Conservation (phyloP, 2,888 invertebrate species). For the Buathra laborator region DNA sequence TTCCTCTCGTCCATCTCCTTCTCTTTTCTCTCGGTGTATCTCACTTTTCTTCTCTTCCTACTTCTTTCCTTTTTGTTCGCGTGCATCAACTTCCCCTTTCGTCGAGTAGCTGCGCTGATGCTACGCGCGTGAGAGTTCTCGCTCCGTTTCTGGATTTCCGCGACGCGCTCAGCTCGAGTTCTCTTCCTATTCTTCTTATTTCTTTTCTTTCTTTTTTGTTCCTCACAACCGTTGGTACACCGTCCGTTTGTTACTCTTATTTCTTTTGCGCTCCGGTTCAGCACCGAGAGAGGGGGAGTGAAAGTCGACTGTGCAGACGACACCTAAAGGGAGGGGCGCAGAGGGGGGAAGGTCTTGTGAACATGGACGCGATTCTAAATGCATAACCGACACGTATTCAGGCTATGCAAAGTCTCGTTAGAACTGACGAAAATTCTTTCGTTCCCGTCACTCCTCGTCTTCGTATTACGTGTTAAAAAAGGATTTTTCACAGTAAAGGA, state of each 20-base stretch:
- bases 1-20: not conserved
- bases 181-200: constrained; percentile 14
- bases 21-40: not conserved
- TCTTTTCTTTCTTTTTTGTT: not conserved
- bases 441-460: constrained; percentile 8
- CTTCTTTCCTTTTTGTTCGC: constrained; percentile 23
- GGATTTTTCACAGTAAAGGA: not conserved
- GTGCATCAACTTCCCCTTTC: constrained; percentile 7
- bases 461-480: not conserved
- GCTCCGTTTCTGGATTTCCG: constrained; percentile 29
- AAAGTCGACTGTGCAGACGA: constrained; percentile 10
- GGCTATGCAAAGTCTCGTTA: constrained; percentile 77
- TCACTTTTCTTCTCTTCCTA: not conserved
- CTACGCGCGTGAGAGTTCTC: constrained; percentile 17
- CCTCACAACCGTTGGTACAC: constrained; percentile 2
- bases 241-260: constrained; percentile 12
- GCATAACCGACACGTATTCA: constrained; percentile 75
- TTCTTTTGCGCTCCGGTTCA: not conserved
- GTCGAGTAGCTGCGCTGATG: constrained; percentile 16
- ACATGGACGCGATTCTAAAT: constrained; percentile 68
- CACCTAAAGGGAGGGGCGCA: constrained; percentile 1
- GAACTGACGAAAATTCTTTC: constrained; percentile 63
- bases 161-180: constrained; percentile 12
- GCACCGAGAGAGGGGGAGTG: constrained; percentile 6
- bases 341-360: constrained; percentile 33